Conservation (phyloP, 2,797 vertebrate species). For the Tenualosa thibaudeaui region DNA sequence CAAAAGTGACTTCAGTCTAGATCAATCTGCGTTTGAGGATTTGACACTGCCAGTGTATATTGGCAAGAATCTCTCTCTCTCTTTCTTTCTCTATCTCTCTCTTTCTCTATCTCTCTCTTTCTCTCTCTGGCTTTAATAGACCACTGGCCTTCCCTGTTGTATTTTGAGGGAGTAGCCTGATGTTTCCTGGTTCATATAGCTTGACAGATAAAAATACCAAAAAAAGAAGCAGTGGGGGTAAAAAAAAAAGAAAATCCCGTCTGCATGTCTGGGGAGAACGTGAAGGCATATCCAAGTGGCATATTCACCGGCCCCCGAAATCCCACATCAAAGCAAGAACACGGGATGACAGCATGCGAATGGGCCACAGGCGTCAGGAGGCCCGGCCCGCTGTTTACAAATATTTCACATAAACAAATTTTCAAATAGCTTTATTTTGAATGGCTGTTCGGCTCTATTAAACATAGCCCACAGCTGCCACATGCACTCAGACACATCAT, state of each 20-base stretch:
- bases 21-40: constrained; percentile 21
- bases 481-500: constrained; percentile 99
- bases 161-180: neutral
- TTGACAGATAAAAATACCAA: constrained; percentile 21
- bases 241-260: neutral
- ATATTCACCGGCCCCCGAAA: constrained; percentile 59
- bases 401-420: constrained; percentile 99
- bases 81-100: neutral
- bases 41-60: constrained; percentile 18
- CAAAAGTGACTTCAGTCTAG: constrained; percentile 19
- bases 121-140: constrained; percentile 23
- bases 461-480: constrained; percentile 99
- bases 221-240: neutral
- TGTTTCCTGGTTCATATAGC: constrained; percentile 22
- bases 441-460: constrained; percentile 99
- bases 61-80: constrained; percentile 1
- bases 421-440: constrained; percentile 98
- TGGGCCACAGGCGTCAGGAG: constrained; percentile 82
- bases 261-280: neutral
- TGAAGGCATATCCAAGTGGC: constrained; percentile 16
- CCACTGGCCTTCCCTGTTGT: constrained; percentile 33
- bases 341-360: constrained; percentile 85
- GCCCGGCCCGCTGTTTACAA: constrained; percentile 91
- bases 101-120: constrained; percentile 15
- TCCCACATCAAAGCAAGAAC: constrained; percentile 89